Percentiles rank a stretch among this genome's conserved stretches.
phyloP scores from a whole-genome alignment of 2,888 invertebrate species.

The Desoria tigrina region DNA sequence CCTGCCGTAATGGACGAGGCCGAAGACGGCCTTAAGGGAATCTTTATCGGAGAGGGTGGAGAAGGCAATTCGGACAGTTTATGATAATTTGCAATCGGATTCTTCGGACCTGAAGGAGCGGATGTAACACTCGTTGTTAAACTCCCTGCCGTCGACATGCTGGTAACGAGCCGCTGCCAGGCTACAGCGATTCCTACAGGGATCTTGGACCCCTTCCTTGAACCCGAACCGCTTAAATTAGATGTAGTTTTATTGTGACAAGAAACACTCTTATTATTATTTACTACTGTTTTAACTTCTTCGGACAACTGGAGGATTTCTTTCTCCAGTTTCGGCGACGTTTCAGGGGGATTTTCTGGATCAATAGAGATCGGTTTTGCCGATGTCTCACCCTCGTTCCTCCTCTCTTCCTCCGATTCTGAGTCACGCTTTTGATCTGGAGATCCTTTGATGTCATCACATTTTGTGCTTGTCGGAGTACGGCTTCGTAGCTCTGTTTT shows the following conservation, averaged over 20 bases:
- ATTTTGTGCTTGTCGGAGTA: slow-evolving; percentile 5
- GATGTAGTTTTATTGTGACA: too few relatives aligned
- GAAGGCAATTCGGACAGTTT: not conserved
- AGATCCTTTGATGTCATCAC: too few relatives aligned
- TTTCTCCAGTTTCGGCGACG: too few relatives aligned
- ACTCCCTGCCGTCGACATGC: slow-evolving; percentile 22
- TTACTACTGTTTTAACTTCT: too few relatives aligned
- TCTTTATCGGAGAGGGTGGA: slow-evolving; percentile 10
- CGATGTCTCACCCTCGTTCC: not conserved
- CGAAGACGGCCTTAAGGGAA: slow-evolving; percentile 37
- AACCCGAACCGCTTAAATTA: too few relatives aligned
- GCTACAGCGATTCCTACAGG: slow-evolving; percentile 53
- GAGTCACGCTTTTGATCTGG: slow-evolving; percentile 12
- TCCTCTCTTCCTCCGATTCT: slow-evolving; percentile 13
- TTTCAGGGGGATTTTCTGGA: too few relatives aligned
- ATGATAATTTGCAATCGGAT: slow-evolving; percentile 13
- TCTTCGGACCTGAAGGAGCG: not conserved
- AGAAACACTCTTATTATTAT: too few relatives aligned
- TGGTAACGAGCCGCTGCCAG: slow-evolving; percentile 50
- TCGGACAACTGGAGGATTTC: too few relatives aligned
- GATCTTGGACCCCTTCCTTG: slow-evolving; percentile 37
- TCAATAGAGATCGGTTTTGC: too few relatives aligned
- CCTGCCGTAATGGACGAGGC: slow-evolving; percentile 25
- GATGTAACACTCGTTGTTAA: slow-evolving; percentile 29
- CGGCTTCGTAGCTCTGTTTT: slow-evolving; percentile 16